Base-by-base conservation (phyloP, 2,113 vertebrate species). In the Anhinga rufa region DNA sequence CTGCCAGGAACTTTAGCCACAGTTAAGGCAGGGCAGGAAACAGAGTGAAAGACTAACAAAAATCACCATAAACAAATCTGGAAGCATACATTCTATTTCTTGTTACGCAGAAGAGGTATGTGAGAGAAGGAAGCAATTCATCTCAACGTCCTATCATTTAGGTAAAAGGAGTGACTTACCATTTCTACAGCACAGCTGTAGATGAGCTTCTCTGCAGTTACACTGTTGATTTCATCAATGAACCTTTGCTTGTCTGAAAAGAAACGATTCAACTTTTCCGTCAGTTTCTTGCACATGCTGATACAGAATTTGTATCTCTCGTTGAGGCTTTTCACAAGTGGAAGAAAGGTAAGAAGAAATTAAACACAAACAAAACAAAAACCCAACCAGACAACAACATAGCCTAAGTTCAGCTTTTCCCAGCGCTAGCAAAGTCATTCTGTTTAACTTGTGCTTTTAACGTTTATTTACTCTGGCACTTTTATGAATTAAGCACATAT, bases 181-280 rank as follows among this genome's bases (percentile, higher is more conserved):
- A 99, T 99, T 96, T 99, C 99, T 87, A 99, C 99, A 7, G 99
- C 99, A 36, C 99, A 99, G 82, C 98, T 99, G 97, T 99, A 99
- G 97, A 99, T 99, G 92, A 99, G 99, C 92, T 99, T 99, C 97
- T 99, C 99, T 13, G 99, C 99, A 4, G 99, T 99, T 42, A 99
- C 99, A 24, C 99, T 99, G 98, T 99, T 99, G 98, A 99, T 99
- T 97, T 99, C 99, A 66, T 99, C 99, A 72, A 99, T 98, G 82
- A 99, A 99, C 48, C 98, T 98, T 94, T 99, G 99, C 95, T 99
- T 99, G 96, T 99, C 99, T 1, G 99, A 99, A 97, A 99, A 99
- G 98, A 99, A 99, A 92, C 98, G 98, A 97, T 99, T 99, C 96
- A 99, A 96, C 96, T 99, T 99, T 94, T 99, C 99, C 0, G 99